Percentiles rank a stretch among this genome's conserved stretches.
These are phyloP conservation scores for Sebastes nivosus DNA, from an alignment of 2,797 vertebrate genomes.

Conservation along the genomic window DNA sequence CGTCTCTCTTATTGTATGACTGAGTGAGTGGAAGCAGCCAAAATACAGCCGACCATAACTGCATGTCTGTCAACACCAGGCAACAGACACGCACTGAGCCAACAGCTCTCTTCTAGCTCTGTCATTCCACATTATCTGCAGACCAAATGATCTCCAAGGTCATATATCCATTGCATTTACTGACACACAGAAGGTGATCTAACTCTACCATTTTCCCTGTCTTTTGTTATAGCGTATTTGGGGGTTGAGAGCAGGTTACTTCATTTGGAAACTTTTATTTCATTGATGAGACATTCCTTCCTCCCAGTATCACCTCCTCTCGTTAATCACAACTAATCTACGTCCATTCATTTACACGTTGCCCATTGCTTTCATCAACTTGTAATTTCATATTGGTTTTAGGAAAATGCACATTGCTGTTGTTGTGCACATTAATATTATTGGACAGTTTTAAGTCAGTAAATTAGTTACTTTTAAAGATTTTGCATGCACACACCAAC, in stretches of 20 bases:
- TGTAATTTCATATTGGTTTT: constrained; percentile 1
- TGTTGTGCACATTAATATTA: not conserved
- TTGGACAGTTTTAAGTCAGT: not conserved
- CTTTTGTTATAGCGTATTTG: not conserved
- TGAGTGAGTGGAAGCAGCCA: constrained; percentile 40
- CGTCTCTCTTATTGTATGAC: constrained; percentile 16
- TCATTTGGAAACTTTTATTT: constrained; percentile 49
- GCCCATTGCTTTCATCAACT: constrained; percentile 19
- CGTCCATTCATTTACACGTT: constrained; percentile 21
- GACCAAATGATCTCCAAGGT: not conserved
- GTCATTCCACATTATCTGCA: constrained; percentile 32
- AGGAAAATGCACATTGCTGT: not conserved
- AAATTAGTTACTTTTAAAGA: not conserved
- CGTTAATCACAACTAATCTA: constrained; percentile 6
- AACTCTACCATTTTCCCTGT: not conserved
- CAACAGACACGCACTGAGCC: constrained; percentile 20
- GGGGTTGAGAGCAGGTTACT: constrained; percentile 20
- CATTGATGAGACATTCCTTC: constrained; percentile 6
- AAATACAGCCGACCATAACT: constrained; percentile 21
- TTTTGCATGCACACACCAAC: not conserved
- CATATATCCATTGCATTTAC: not conserved
- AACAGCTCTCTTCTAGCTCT: constrained; percentile 31
- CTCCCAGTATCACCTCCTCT: not conserved
- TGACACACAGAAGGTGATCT: not conserved
- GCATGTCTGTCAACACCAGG: constrained; percentile 48